These are phyloP conservation scores for Podarcis cretensis DNA, from an alignment of 2,113 vertebrate genomes.

Conservation along the genomic window DNA sequence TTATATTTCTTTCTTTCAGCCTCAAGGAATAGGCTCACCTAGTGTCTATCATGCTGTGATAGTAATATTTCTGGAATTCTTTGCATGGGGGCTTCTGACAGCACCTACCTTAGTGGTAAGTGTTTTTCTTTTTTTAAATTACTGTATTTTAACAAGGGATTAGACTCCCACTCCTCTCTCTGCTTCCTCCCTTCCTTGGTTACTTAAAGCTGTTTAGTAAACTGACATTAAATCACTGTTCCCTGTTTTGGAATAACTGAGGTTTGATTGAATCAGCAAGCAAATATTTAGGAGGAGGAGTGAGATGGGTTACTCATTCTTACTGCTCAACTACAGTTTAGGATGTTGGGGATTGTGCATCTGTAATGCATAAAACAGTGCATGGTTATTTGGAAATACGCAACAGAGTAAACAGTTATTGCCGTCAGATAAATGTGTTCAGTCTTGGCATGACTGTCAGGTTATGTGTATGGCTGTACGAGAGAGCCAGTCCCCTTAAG, in stretches of 20 bases:
- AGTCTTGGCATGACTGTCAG: neutral
- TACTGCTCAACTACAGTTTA: neutral
- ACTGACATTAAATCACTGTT: neutral
- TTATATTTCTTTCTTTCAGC: slow-evolving; percentile 70
- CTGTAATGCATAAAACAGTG: neutral
- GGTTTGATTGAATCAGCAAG: neutral
- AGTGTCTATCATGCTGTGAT: slow-evolving; percentile 92
- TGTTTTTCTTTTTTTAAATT: slow-evolving; percentile 7
- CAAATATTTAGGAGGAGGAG: neutral
- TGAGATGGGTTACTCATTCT: neutral
- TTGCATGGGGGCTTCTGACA: slow-evolving; percentile 90
- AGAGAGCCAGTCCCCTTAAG: neutral
- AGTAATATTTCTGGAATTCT: slow-evolving; percentile 92
- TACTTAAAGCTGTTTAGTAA: neutral
- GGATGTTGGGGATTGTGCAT: neutral
- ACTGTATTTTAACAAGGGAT: neutral
- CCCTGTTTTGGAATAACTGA: neutral
- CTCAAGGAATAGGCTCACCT: slow-evolving; percentile 90
- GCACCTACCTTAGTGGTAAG: slow-evolving; percentile 89
- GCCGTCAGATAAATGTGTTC: neutral
- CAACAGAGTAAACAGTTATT: neutral
- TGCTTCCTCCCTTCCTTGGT: neutral
- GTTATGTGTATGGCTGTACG: too few relatives aligned
- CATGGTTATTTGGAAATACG: neutral
- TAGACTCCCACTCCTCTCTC: neutral